Percentiles rank a stretch among this genome's conserved stretches.
phyloP scores from a whole-genome alignment of 2,113 vertebrate genomes.

The Hippocampus zosterae region DNA sequence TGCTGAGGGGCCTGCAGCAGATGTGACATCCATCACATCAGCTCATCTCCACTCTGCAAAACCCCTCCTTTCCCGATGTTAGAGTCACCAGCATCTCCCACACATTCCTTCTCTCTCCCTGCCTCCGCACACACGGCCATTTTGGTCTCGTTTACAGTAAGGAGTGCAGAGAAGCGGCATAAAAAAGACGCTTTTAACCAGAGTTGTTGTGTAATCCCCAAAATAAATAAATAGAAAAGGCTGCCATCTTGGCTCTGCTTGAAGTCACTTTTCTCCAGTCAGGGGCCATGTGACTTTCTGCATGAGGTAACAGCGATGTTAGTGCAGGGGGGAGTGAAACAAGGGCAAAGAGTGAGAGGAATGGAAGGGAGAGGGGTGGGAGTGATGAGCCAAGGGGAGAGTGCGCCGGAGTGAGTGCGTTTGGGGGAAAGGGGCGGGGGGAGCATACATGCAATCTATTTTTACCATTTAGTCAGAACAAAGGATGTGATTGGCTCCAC shows the following conservation, averaged over 20 bases:
- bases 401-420: constrained; percentile 52
- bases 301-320: constrained; percentile 70
- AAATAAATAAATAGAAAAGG: constrained; percentile 52
- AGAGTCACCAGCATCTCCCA: constrained; percentile 65
- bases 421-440: constrained; percentile 28
- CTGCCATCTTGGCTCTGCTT: constrained; percentile 72
- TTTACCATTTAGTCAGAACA: constrained; percentile 70
- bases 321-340: constrained; percentile 53
- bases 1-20: constrained; percentile 60
- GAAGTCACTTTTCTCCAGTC: constrained; percentile 69
- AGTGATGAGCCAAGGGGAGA: constrained; percentile 45
- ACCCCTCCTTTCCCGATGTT: constrained; percentile 22
- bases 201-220: constrained; percentile 61
- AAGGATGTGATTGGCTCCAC: constrained; percentile 62
- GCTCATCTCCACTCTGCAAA: constrained; percentile 25
- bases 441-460: constrained; percentile 63
- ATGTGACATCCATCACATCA: constrained; percentile 69
- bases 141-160: constrained; percentile 64
- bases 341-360: constrained; percentile 16
- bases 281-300: constrained; percentile 73
- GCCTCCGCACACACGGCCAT: constrained; percentile 64
- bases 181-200: constrained; percentile 20
- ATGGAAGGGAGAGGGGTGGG: constrained; percentile 38
- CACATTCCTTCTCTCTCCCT: constrained; percentile 64
- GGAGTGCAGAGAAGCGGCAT: constrained; percentile 8